Percentiles rank a stretch among this genome's conserved stretches.
These are phyloP conservation scores for Schizopygopsis pylzovi DNA, from an alignment of 2,797 vertebrate species.

Conservation along the genomic window DNA sequence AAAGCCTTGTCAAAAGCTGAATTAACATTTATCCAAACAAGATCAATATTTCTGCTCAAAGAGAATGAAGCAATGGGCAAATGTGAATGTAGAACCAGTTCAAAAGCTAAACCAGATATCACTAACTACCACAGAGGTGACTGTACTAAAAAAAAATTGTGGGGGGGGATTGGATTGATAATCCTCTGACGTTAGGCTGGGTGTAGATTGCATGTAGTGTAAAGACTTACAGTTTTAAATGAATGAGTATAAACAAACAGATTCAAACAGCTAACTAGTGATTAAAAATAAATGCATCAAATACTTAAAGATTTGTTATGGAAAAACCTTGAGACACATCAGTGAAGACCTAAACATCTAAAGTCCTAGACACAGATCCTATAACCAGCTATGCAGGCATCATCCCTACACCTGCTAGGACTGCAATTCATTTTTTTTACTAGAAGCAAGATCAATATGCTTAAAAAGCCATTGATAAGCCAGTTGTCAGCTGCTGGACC, in stretches of 20 bases:
- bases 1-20: constrained; percentile 45
- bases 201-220: not conserved
- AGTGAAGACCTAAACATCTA: no score
- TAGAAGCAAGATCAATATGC: no score
- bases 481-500: no score
- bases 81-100: not conserved
- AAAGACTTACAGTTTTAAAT: not conserved
- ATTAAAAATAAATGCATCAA: not conserved
- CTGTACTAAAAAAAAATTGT: not conserved
- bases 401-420: no score
- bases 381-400: no score
- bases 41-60: not conserved
- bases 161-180: no score
- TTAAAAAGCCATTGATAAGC: no score
- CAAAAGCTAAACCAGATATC: not conserved
- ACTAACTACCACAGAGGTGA: not conserved
- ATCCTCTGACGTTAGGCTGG: not conserved
- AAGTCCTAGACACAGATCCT: no score
- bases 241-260: not conserved
- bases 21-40: constrained; percentile 4
- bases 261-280: not conserved
- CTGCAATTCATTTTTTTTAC: no score
- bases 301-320: not conserved
- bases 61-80: not conserved
- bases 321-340: no score